Evolutionary conservation across 2,113 vertebrate genomes (phyloP).

Genomic region (Dromaius novaehollandiae): DNA sequence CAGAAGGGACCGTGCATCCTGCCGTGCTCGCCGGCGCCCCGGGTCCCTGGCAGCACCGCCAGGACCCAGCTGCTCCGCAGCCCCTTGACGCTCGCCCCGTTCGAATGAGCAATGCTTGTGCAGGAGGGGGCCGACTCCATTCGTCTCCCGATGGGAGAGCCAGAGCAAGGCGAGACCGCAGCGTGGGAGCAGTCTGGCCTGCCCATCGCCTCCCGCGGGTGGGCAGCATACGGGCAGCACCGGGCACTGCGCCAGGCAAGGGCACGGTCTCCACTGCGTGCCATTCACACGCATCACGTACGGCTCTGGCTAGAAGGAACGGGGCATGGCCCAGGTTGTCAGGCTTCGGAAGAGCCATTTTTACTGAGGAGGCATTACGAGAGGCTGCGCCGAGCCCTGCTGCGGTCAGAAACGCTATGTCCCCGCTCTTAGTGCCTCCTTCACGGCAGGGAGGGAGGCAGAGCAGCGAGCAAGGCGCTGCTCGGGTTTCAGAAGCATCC

Average conservation of each 20-base stretch:
- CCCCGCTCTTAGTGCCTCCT: too few relatives aligned
- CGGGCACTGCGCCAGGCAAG: neutral
- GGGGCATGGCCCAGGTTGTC: accelerated
- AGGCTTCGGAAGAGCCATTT: neutral
- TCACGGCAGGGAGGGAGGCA: too few relatives aligned
- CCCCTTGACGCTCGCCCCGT: accelerated
- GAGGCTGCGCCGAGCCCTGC: neutral
- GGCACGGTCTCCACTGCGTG: neutral
- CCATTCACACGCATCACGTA: neutral
- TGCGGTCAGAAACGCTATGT: too few relatives aligned
- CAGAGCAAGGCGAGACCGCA: neutral
- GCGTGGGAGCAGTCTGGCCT: too few relatives aligned
- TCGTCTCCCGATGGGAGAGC: neutral
- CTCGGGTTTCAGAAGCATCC: slow-evolving; percentile 30
- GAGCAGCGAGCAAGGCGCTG: neutral
- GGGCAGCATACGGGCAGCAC: neutral
- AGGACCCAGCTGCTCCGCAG: neutral
- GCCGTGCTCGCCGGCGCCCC: neutral
- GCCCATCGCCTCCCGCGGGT: neutral
- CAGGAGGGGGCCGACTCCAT: neutral
- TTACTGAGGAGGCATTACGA: neutral
- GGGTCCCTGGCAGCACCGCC: too few relatives aligned
- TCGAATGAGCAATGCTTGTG: neutral
- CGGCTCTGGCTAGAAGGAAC: neutral
- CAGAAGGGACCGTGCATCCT: neutral